phyloP scores from a whole-genome alignment of 1,140 invertebrate genomes.

The Hypsibius dujardini region DNA sequence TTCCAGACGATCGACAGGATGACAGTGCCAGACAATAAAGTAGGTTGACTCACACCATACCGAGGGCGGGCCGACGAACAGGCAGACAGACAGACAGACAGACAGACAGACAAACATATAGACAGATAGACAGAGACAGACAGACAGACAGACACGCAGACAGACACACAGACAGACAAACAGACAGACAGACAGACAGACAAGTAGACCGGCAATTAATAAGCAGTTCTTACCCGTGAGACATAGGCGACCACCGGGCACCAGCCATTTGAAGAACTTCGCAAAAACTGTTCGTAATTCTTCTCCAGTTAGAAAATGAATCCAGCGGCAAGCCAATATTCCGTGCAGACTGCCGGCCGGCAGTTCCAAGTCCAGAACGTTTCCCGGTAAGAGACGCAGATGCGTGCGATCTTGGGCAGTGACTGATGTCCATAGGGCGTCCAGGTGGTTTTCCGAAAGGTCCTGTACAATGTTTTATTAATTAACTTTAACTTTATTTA shows the following conservation, averaged over 20 bases:
- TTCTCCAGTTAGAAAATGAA: conserved; percentile 5
- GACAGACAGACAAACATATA: too few relatives aligned
- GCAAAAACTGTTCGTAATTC: neutral
- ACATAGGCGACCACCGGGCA: neutral
- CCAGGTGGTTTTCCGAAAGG: neutral
- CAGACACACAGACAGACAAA: too few relatives aligned
- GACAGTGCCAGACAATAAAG: too few relatives aligned
- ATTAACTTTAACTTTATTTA: too few relatives aligned
- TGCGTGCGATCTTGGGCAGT: neutral
- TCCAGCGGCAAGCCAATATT: neutral
- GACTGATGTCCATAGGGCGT: neutral
- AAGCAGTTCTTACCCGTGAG: neutral
- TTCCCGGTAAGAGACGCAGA: neutral
- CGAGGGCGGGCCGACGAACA: too few relatives aligned
- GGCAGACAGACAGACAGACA: too few relatives aligned
- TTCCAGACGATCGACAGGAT: too few relatives aligned
- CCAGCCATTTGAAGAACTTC: neutral
- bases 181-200: too few relatives aligned
- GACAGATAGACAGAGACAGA: too few relatives aligned
- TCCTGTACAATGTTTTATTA: neutral
- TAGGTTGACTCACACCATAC: too few relatives aligned
- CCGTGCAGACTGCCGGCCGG: neutral
- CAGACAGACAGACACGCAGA: too few relatives aligned
- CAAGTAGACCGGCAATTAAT: too few relatives aligned
- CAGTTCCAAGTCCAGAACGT: neutral